phyloP scores from a whole-genome alignment of 2,888 invertebrate genomes.

The Creontiades dilutus region DNA sequence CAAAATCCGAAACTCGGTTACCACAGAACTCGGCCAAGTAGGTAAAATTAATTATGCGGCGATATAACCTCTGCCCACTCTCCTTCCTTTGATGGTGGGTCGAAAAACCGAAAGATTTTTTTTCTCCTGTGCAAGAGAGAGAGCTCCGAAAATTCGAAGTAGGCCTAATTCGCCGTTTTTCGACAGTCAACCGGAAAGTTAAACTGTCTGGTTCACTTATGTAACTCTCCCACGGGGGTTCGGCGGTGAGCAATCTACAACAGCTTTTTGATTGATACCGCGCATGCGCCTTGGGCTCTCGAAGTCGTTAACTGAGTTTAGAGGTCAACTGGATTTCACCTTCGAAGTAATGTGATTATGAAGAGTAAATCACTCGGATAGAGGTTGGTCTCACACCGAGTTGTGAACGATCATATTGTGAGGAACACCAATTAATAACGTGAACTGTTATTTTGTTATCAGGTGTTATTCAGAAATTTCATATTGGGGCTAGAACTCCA shows the following conservation, averaged over 20 bases:
- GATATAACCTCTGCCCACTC: not conserved
- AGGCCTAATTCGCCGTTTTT: not conserved
- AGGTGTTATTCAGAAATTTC: no score
- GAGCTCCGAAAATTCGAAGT: not conserved
- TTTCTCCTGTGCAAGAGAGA: not conserved
- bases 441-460: no score
- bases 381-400: no score
- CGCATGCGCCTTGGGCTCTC: not conserved
- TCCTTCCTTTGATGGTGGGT: not conserved
- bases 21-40: not conserved
- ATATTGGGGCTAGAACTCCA: no score
- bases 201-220: constrained; percentile 24
- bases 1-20: not conserved
- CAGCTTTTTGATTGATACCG: constrained; percentile 33
- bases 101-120: not conserved
- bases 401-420: not conserved
- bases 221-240: constrained; percentile 39
- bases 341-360: not conserved
- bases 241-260: not conserved
- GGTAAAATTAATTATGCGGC: not conserved
- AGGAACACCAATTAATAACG: no score
- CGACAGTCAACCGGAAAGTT: constrained; percentile 28
- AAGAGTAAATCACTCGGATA: not conserved
- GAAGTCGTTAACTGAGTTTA: not conserved
- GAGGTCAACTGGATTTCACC: not conserved